A percentile compares a stretch with the other conserved stretches of the same genome.
These are phyloP conservation scores for Isurus oxyrinchus DNA, from an alignment of 2,113 vertebrate species.

Conservation along the genomic window DNA sequence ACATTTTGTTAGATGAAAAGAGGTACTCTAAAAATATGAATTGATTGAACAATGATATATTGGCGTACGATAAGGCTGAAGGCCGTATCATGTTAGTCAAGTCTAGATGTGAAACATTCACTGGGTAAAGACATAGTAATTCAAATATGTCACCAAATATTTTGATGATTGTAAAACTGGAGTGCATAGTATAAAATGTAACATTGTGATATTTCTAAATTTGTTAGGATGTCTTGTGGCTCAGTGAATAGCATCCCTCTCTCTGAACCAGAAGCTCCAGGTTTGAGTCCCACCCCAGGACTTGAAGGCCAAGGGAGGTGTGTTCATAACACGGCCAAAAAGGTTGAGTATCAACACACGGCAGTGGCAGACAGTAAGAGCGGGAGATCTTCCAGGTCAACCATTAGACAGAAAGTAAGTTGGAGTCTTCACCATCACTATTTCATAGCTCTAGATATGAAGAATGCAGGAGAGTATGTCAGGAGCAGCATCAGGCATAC, in stretches of 20 bases:
- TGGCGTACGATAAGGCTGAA: neutral
- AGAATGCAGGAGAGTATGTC: no score
- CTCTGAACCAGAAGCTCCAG: neutral
- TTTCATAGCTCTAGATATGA: neutral
- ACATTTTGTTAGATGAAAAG: neutral
- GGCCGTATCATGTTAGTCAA: neutral
- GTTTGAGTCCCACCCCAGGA: neutral
- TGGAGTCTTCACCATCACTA: neutral
- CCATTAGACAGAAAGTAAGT: neutral
- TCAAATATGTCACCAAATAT: neutral
- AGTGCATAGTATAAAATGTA: neutral
- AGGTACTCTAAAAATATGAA: neutral
- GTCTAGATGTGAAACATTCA: neutral
- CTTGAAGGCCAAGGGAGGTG: neutral
- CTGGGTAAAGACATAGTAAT: neutral
- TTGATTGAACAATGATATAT: neutral
- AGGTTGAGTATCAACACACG: neutral
- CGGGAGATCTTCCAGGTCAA: neutral
- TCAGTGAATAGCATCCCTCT: neutral
- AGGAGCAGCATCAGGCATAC: no score
- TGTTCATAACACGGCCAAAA: neutral
- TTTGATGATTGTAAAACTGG: neutral
- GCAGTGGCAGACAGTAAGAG: no score
- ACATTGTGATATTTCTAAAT: neutral
- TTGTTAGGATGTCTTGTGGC: neutral